These are phyloP conservation scores for Varecia variegata DNA, from an alignment of 2,797 vertebrate genomes.

Conservation along the genomic window DNA sequence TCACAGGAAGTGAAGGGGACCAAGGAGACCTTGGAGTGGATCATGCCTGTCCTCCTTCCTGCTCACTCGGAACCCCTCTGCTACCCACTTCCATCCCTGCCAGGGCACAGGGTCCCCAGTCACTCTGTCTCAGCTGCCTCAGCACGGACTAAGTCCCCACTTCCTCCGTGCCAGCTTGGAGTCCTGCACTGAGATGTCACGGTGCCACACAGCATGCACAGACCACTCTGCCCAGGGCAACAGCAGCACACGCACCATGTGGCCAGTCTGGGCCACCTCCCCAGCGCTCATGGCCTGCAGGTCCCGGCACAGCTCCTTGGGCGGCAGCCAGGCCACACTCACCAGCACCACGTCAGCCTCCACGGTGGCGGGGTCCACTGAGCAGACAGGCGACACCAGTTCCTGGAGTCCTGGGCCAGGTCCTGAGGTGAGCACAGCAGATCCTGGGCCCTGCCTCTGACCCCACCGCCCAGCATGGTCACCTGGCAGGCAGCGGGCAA, in stretches of 20 bases:
- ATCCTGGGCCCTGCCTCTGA: no score
- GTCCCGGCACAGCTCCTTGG: slow-evolving; percentile 84
- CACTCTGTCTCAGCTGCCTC: background rate
- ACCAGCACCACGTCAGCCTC: slow-evolving; percentile 91
- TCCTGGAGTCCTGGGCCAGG: slow-evolving; percentile 81
- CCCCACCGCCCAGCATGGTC: rapidly evolving
- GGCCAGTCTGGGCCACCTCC: slow-evolving; percentile 82
- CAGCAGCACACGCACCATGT: slow-evolving; percentile 84
- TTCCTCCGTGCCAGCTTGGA: slow-evolving; percentile 87
- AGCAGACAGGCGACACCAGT: slow-evolving; percentile 78
- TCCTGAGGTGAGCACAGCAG: rapidly evolving
- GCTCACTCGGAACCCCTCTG: background rate
- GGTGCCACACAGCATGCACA: slow-evolving; percentile 89
- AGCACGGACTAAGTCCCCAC: slow-evolving; percentile 85
- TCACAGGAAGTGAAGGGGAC: background rate
- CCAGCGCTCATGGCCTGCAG: slow-evolving; percentile 82
- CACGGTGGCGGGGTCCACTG: slow-evolving; percentile 79
- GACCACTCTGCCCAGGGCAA: slow-evolving; percentile 82
- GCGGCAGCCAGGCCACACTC: slow-evolving; percentile 70
- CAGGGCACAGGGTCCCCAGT: rapidly evolving
- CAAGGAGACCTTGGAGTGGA: background rate
- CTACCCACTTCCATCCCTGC: background rate
- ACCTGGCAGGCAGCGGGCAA: background rate
- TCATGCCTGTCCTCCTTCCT: background rate
- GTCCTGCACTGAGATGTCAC: slow-evolving; percentile 83